These are phyloP conservation scores for Trichosurus vulpecula DNA, from an alignment of 2,797 vertebrate genomes.

Conservation along the genomic window DNA sequence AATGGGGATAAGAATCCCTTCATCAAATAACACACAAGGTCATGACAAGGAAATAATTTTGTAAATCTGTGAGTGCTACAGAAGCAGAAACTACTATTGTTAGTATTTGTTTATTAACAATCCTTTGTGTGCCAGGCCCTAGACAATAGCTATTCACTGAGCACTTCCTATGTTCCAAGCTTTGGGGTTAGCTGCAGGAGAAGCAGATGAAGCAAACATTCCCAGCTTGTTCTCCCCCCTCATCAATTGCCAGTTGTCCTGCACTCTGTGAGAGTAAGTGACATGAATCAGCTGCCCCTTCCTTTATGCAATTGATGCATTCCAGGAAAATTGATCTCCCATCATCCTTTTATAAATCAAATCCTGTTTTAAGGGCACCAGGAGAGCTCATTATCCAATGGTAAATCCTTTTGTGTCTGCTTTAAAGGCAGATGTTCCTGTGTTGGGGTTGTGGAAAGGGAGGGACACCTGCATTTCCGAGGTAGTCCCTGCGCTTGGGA, in stretches of 20 bases:
- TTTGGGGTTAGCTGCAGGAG: neutral
- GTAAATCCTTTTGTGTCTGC: neutral
- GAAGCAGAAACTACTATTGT: neutral
- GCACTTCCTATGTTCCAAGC: neutral
- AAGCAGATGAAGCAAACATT: neutral
- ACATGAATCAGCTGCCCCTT: neutral
- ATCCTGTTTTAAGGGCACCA: neutral
- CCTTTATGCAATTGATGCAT: neutral
- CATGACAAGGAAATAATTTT: neutral
- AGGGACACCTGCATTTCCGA: neutral
- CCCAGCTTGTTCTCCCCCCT: neutral
- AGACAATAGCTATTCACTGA: neutral
- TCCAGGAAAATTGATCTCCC: neutral
- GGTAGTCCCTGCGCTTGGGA: neutral
- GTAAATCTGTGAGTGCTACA: neutral
- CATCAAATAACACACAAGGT: neutral
- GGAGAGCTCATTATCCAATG: neutral
- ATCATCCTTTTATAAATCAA: conserved; percentile 3
- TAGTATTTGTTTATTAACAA: neutral
- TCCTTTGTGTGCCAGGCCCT: neutral
- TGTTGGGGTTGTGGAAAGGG: neutral
- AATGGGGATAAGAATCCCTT: neutral
- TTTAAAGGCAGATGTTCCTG: neutral
- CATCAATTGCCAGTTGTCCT: neutral
- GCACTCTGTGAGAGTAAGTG: neutral